These are phyloP conservation scores for Lasius platythorax DNA, from an alignment of 2,888 invertebrate species.

Conservation along the genomic window DNA sequence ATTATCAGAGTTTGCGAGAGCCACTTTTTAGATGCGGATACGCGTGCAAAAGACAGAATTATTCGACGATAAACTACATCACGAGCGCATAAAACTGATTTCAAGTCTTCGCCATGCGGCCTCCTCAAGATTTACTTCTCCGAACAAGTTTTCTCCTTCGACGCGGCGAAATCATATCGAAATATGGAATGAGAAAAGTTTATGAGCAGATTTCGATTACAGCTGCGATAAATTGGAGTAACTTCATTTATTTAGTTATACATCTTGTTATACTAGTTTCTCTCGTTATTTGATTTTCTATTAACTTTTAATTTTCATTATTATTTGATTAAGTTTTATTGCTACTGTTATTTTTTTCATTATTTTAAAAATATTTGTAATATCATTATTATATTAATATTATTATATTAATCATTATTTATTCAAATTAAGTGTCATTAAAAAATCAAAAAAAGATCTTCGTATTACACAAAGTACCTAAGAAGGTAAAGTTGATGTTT, in stretches of 20 bases:
- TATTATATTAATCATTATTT: neutral
- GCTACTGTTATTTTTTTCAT: neutral
- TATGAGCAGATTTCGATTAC: slow-evolving; percentile 6
- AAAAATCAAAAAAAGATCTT: neutral
- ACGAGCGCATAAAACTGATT: slow-evolving; percentile 15
- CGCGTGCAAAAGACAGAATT: slow-evolving; percentile 28
- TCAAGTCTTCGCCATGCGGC: slow-evolving; percentile 34
- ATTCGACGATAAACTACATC: slow-evolving; percentile 20
- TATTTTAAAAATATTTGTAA: neutral
- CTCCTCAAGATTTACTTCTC: neutral
- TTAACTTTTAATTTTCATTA: slow-evolving; percentile 1
- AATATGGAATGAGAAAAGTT: slow-evolving; percentile 23
- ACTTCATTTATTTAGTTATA: slow-evolving; percentile 2
- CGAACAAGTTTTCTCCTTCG: slow-evolving; percentile 15
- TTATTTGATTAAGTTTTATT: neutral
- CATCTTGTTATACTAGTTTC: neutral
- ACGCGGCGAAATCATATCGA: slow-evolving; percentile 19
- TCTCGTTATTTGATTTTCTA: neutral
- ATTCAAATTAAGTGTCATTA: neutral
- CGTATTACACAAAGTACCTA: neutral
- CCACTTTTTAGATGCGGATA: slow-evolving; percentile 12
- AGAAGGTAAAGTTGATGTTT: neutral
- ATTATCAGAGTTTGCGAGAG: slow-evolving; percentile 28
- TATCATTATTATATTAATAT: neutral
- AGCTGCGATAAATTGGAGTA: neutral